Evolutionary conservation across 2,888 invertebrate species (phyloP).

Genomic region (Onchidella celtica): DNA sequence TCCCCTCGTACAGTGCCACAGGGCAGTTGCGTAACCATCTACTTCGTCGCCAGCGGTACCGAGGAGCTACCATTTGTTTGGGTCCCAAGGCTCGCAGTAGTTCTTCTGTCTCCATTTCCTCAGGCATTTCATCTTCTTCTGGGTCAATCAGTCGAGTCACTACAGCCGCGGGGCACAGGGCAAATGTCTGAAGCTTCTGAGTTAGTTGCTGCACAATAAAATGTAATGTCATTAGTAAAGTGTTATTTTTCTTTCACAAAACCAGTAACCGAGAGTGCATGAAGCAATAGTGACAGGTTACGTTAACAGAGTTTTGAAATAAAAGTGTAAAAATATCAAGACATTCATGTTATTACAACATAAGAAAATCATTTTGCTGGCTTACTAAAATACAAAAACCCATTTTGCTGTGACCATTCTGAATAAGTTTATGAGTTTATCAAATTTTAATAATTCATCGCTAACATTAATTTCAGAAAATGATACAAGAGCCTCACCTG

Average conservation of each 20-base stretch:
- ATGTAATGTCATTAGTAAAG: neutral
- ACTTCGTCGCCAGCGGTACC: conserved; percentile 78
- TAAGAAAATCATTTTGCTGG: too few species aligned
- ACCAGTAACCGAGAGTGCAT: too few species aligned
- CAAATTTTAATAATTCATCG: too few species aligned
- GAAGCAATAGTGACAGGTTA: too few species aligned
- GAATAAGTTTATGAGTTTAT: too few species aligned
- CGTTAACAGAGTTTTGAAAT: too few species aligned
- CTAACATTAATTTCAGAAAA: too few species aligned
- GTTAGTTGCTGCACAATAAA: conserved; percentile 72
- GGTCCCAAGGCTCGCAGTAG: conserved; percentile 73
- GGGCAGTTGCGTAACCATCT: conserved; percentile 78
- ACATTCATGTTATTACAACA: too few species aligned
- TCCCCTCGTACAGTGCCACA: conserved; percentile 79
- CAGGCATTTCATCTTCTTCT: conserved; percentile 77
- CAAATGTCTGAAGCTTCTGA: conserved; percentile 75
- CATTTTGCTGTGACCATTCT: too few species aligned
- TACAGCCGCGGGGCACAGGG: conserved; percentile 76
- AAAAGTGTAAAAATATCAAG: too few species aligned
- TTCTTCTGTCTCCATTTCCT: conserved; percentile 79
- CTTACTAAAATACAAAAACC: too few species aligned
- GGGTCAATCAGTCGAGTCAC: conserved; percentile 75
- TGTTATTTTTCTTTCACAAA: neutral
- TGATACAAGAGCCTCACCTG: too few species aligned
- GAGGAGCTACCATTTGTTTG: conserved; percentile 76